Evolutionary conservation across 2,113 vertebrate species (phyloP), one percentile per base, ranked within the genome.

Genomic region (Phalacrocorax aristotelis): DNA sequence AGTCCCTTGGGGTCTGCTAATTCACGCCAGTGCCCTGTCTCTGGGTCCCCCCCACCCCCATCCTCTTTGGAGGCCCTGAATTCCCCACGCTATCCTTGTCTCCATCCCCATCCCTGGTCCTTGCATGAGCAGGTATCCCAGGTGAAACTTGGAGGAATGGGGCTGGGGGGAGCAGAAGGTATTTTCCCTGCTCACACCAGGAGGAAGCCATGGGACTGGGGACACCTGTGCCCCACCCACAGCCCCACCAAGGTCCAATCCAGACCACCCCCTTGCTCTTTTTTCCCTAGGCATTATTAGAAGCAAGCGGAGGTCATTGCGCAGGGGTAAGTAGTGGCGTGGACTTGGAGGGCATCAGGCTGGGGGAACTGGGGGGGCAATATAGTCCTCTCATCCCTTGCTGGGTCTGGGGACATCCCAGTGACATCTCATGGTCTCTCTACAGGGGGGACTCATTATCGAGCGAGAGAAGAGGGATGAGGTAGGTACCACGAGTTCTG

Each of bases 391-490:
- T 55, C 40, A 10, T 62, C 15, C 49, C 55, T 40, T 16, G 16
- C 34, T 70, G 49, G 36, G 6, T 9, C 11, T 0, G 4, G 27
- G 32, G 6, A 15, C 17, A 15, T 25, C 26, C 5, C 71, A 40
- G 64, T n/a, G 36, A 26, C 60, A 17, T 74, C 44, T 81, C 20
- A 5, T 36, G 54, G 4, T 68, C 42, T 75, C 40, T 69, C 34
- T 40, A 3, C 55, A 89, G 66, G 1, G 2, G 9, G 2, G 3
- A 5, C 1, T 17, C 34, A 4, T 2, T 0, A 2, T 30, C 2
- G 2, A 2, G 10, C 2, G 11, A 26, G 6, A 4, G 21, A 11
- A 42, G 22, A 42, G 2, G 6, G 10, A 5, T 12, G 4, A 7
- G 34, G 51, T 36, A 10, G 21, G 46, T 61, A 32, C 30, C 26